Base-by-base conservation (phyloP, 1,140 invertebrate genomes). In the Palaemon carinicauda region DNA sequence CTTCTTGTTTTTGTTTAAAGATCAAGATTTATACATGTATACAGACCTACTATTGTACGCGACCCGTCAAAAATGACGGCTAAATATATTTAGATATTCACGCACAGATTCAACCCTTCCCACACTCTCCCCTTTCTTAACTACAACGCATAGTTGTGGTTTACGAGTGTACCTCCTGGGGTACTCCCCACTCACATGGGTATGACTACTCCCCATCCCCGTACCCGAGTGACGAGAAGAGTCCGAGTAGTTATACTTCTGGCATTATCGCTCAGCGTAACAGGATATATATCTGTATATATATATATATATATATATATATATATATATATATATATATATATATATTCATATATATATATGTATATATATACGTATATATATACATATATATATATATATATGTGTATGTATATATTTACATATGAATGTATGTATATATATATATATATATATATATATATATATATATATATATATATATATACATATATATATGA, bases 211-310 rank as follows among this genome's bases (percentile, higher is more conserved):
- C n/a, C n/a, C n/a, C n/a, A n/a, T n/a, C n/a, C n/a, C n/a, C n/a
- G n/a, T n/a, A n/a, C n/a, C n/a, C n/a, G n/a, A n/a, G n/a, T n/a
- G n/a, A n/a, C n/a, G n/a, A n/a, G n/a, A n/a, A n/a, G n/a, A n/a
- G n/a, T n/a, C n/a, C n/a, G n/a, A n/a, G n/a, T n/a, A n/a, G n/a
- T n/a, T n/a, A n/a, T n/a, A n/a, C n/a, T n/a, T n/a, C n/a, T n/a
- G n/a, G n/a, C n/a, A n/a, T n/a, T n/a, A n/a, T n/a, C n/a, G n/a
- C n/a, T n/a, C n/a, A n/a, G n/a, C n/a, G n/a, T n/a, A n/a, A n/a
- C n/a, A n/a, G n/a, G n/a, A n/a, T 79, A 79, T 79, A 79, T 52
- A 51, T n/a, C n/a, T 21, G 24, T 79, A 79, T 79, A 79, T 79
- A 79, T 53, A 79, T 79, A 79, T 53, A 79, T 79, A 79, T 53